Evolutionary conservation across 1,140 invertebrate species (phyloP).

Genomic region (Maniola jurtina): DNA sequence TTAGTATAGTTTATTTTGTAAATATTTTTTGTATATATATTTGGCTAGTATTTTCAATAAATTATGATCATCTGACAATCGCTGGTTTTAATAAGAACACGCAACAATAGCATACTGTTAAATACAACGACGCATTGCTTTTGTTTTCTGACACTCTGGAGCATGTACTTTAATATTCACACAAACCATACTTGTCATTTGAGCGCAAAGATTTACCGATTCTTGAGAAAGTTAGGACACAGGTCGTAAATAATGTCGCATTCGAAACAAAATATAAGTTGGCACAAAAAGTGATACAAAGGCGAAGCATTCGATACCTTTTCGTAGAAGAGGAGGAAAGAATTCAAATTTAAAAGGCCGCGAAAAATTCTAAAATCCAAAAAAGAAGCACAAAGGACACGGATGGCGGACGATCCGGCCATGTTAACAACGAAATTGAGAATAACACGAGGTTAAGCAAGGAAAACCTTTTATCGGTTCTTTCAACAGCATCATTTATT

Average conservation of each 20-base stretch:
- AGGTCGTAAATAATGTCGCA: constrained; percentile 69
- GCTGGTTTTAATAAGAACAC: too few species aligned
- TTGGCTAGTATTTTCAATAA: too few species aligned
- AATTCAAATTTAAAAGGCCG: constrained; percentile 73
- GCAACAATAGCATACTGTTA: constrained; percentile 15
- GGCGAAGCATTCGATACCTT: constrained; percentile 75
- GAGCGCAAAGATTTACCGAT: constrained; percentile 27
- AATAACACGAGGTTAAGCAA: constrained; percentile 38
- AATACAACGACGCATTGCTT: not conserved
- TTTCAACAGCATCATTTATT: constrained; percentile 14
- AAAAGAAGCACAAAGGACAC: constrained; percentile 58
- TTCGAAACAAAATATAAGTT: constrained; percentile 62
- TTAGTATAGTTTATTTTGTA: too few species aligned
- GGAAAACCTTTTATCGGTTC: constrained; percentile 35
- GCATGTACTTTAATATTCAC: constrained; percentile 12
- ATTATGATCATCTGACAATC: too few species aligned
- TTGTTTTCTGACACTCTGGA: not conserved
- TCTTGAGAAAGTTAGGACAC: constrained; percentile 39
- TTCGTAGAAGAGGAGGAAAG: constrained; percentile 75
- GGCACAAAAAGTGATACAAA: constrained; percentile 76
- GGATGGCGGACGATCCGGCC: constrained; percentile 47
- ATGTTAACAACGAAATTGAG: constrained; percentile 52
- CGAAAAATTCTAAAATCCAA: constrained; percentile 68
- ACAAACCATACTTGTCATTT: constrained; percentile 17
- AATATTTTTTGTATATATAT: too few species aligned